These are phyloP conservation scores for Netelia inedita DNA, from an alignment of 2,888 invertebrate genomes.

Conservation along the genomic window DNA sequence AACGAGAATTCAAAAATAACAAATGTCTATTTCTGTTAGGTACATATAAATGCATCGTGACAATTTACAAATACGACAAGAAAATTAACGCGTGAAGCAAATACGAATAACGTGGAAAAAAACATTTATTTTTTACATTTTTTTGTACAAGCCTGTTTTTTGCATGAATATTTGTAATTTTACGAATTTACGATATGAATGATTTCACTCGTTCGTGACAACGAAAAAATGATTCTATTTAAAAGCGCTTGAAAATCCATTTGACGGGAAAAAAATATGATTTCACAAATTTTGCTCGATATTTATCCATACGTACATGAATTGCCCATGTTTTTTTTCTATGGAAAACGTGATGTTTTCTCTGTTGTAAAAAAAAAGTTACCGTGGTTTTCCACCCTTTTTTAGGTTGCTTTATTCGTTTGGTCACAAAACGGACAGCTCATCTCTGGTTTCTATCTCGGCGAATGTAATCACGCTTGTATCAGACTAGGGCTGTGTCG, in stretches of 20 bases:
- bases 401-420: not conserved
- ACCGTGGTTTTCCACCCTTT: not conserved
- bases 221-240: too few relatives aligned
- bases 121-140: too few relatives aligned
- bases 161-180: too few relatives aligned
- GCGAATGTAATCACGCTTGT: slow-evolving; percentile 26
- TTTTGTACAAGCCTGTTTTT: too few relatives aligned
- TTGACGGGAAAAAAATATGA: too few relatives aligned
- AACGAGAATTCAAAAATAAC: not conserved
- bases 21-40: not conserved
- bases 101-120: too few relatives aligned
- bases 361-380: not conserved
- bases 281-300: too few relatives aligned
- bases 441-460: slow-evolving; percentile 14
- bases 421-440: not conserved
- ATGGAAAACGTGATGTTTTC: not conserved
- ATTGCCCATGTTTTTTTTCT: not conserved
- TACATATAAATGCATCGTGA: not conserved
- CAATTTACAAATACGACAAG: not conserved
- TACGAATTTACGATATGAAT: too few relatives aligned
- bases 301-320: not conserved
- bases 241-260: too few relatives aligned
- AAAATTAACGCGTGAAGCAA: too few relatives aligned
- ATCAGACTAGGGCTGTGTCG: not conserved
- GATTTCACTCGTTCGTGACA: too few relatives aligned